These are phyloP conservation scores for Acleris emargana DNA, from an alignment of 2,888 invertebrate species.

Conservation along the genomic window DNA sequence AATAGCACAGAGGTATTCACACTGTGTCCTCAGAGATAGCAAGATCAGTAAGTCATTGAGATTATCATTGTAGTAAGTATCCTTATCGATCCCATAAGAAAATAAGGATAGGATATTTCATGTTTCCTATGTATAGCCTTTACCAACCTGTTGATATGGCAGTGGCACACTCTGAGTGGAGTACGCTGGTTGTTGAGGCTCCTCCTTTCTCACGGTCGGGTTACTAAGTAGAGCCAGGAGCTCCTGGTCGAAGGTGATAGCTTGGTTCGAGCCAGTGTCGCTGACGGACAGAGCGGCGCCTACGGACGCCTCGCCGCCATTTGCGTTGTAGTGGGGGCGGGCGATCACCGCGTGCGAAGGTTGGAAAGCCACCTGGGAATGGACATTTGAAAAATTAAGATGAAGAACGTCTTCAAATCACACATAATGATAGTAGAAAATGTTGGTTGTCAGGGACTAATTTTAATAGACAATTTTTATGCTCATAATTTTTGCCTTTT, in stretches of 20 bases:
- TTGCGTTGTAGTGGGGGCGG: slow-evolving; percentile 68
- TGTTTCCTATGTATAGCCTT: no score
- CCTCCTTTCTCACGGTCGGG: slow-evolving; percentile 59
- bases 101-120: no score
- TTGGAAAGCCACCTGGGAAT: slow-evolving; percentile 61
- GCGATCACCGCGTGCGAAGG: slow-evolving; percentile 76
- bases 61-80: no score
- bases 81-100: no score
- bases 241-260: slow-evolving; percentile 62
- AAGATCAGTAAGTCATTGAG: no score
- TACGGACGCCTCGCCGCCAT: slow-evolving; percentile 77
- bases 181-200: slow-evolving; percentile 54
- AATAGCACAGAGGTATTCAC: no score
- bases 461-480: no score
- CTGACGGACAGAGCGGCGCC: slow-evolving; percentile 77
- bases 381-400: neutral
- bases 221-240: slow-evolving; percentile 66
- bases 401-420: neutral
- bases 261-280: slow-evolving; percentile 59
- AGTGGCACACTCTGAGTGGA: slow-evolving; percentile 58
- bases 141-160: slow-evolving; percentile 63
- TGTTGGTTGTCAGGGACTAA: no score
- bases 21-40: no score
- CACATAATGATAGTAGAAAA: no score
- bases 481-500: no score